These are phyloP conservation scores for Rambutsinella grinnellia DNA, from an alignment of 2,888 invertebrate genomes.

Conservation along the genomic window DNA sequence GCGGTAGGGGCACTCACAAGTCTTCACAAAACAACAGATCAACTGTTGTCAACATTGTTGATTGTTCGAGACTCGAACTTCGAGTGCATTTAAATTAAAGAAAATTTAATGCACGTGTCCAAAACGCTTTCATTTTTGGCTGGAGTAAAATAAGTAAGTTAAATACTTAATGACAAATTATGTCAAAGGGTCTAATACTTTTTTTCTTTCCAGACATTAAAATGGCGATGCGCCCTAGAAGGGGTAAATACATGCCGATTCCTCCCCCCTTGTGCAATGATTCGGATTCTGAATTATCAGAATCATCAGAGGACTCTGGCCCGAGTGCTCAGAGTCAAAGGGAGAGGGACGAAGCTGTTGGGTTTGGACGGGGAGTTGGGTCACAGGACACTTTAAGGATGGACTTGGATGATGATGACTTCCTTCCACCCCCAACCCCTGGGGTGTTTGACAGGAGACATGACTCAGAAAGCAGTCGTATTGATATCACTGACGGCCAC, in stretches of 20 bases:
- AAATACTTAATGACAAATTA: too few relatives aligned
- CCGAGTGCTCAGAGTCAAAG: background rate
- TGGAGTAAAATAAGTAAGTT: too few relatives aligned
- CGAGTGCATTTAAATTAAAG: too few relatives aligned
- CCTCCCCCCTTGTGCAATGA: background rate
- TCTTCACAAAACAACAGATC: too few relatives aligned
- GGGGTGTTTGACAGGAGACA: too few relatives aligned
- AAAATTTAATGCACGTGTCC: too few relatives aligned
- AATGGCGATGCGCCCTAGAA: slow-evolving; percentile 7
- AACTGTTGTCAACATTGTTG: too few relatives aligned
- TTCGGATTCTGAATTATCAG: slow-evolving; percentile 4
- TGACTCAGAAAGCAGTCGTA: background rate
- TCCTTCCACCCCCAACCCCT: slow-evolving; percentile 30
- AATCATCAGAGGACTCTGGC: background rate
- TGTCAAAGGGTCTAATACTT: too few relatives aligned
- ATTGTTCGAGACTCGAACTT: too few relatives aligned
- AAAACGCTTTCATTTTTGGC: too few relatives aligned
- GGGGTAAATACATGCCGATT: slow-evolving; percentile 21
- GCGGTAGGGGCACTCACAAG: too few relatives aligned
- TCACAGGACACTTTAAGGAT: background rate
- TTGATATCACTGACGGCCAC: background rate
- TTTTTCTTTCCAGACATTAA: background rate
- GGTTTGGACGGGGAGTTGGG: background rate
- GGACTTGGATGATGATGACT: slow-evolving; percentile 2
- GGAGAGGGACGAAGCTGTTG: background rate